Evolutionary conservation across 2,113 vertebrate species (phyloP).

Genomic region (Lonchura striata): DNA sequence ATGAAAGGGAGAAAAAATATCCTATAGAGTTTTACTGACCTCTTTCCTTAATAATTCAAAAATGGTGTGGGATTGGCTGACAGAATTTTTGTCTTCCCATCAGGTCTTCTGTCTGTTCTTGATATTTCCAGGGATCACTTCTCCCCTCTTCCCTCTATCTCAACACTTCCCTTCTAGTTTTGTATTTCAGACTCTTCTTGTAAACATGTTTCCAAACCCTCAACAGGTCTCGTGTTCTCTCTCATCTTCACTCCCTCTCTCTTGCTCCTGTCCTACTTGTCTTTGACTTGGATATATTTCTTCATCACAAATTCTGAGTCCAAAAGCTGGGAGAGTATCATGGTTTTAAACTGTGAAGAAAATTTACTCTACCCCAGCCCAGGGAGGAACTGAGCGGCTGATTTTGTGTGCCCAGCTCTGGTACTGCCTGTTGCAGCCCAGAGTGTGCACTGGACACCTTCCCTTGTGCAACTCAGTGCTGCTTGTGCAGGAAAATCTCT

Average conservation of each 20-base stretch:
- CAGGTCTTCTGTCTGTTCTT: background rate
- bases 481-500: background rate
- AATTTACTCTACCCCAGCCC: background rate
- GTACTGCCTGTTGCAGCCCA: background rate
- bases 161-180: background rate
- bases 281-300: background rate
- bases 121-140: background rate
- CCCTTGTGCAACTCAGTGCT: background rate
- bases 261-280: background rate
- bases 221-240: background rate
- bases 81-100: background rate
- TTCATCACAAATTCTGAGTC: background rate
- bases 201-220: background rate
- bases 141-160: background rate
- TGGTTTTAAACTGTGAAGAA: background rate
- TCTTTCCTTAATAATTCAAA: background rate
- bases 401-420: background rate
- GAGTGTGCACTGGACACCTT: background rate
- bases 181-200: background rate
- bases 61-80: background rate
- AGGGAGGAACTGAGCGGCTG: background rate
- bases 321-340: background rate
- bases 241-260: background rate
- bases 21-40: background rate
- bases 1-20: rapidly evolving